A percentile compares a stretch with the other conserved stretches of the same genome.
Conservation (phyloP, 2,113 vertebrate genomes). For the Macroglossus sobrinus region DNA sequence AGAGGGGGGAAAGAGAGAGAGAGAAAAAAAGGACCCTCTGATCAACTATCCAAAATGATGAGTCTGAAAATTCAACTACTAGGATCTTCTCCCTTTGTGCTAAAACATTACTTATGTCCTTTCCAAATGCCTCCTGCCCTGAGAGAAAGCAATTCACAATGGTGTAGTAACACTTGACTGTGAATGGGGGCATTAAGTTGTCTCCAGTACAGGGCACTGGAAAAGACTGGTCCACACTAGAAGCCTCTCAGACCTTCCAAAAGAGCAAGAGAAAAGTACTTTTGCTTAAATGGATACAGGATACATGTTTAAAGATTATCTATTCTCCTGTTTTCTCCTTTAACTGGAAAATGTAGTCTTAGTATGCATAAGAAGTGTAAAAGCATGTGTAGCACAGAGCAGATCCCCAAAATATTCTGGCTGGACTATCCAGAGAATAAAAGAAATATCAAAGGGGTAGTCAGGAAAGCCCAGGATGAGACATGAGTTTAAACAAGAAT, state of each 20-base stretch:
- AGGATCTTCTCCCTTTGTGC: neutral
- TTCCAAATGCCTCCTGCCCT: neutral
- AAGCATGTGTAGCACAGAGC: neutral
- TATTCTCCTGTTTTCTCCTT: neutral
- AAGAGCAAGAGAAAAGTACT: neutral
- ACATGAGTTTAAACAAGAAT: neutral
- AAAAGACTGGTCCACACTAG: neutral
- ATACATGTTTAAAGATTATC: neutral
- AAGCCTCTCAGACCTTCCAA: neutral
- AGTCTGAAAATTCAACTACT: neutral
- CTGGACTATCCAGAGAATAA: neutral
- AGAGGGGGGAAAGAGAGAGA: neutral
- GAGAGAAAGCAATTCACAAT: neutral
- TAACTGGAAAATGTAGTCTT: neutral
- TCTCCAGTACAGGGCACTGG: neutral
- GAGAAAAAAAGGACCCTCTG: neutral
- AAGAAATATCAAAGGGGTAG: neutral
- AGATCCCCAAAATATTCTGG: neutral
- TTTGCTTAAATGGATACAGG: neutral
- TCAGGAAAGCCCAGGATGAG: neutral
- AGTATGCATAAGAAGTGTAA: neutral
- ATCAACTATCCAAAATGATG: neutral
- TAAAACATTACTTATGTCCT: neutral
- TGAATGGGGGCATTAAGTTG: neutral
- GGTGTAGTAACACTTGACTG: neutral